Conservation (phyloP, 2,113 vertebrate genomes). For the Murina feae region DNA sequence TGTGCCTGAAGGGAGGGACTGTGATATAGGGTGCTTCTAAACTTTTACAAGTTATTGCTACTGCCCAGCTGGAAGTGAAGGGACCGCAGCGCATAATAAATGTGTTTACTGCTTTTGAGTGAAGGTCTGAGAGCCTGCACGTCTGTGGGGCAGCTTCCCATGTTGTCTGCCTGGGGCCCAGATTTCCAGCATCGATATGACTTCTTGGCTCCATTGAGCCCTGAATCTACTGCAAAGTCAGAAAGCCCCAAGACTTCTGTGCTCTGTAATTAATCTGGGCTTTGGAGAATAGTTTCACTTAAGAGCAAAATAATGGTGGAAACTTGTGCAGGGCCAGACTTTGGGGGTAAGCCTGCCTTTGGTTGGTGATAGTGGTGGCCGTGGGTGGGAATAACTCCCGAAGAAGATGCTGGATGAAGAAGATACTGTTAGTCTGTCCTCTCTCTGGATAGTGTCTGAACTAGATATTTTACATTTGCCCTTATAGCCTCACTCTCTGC, state of each 20-base stretch:
- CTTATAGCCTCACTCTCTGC: not conserved
- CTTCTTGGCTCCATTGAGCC: not conserved
- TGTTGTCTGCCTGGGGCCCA: not conserved
- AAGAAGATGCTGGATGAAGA: accelerated
- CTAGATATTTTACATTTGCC: not conserved
- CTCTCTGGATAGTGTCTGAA: not conserved
- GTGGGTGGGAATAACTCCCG: not conserved
- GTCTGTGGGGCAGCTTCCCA: not conserved
- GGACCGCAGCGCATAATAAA: conserved; percentile 62
- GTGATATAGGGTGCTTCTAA: conserved; percentile 41
- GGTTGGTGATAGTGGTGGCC: not conserved
- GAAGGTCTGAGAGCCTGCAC: conserved; percentile 41
- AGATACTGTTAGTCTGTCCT: not conserved
- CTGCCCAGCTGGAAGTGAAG: conserved; percentile 40
- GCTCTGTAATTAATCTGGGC: conserved; percentile 39
- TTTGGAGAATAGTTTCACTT: not conserved
- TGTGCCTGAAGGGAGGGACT: conserved; percentile 54
- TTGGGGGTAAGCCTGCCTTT: not conserved
- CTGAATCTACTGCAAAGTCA: not conserved
- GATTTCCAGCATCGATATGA: not conserved
- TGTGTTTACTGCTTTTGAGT: conserved; percentile 30
- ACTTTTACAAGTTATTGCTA: conserved; percentile 61
- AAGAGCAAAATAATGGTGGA: not conserved
- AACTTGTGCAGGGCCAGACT: not conserved
- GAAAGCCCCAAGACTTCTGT: conserved; percentile 18